Conservation (phyloP, 2,888 invertebrate species). For the Rotaria macrura region DNA sequence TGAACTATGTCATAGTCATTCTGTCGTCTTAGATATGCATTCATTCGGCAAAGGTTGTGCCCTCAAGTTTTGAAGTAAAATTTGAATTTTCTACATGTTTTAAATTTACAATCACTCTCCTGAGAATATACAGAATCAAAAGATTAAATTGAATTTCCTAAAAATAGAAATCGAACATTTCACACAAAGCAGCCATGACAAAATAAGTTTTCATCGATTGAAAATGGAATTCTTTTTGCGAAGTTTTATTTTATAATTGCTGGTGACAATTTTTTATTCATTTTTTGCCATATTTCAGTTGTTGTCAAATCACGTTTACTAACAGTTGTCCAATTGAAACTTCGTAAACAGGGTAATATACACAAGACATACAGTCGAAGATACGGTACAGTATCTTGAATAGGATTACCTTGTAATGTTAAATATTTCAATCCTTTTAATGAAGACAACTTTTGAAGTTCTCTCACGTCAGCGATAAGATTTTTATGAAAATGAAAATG, state of each 20-base stretch:
- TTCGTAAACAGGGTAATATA: neutral
- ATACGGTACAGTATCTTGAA: constrained; percentile 39
- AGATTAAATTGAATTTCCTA: no score
- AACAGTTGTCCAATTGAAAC: neutral
- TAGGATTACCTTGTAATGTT: constrained; percentile 57
- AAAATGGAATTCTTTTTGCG: neutral
- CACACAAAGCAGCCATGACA: no score
- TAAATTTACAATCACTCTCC: no score
- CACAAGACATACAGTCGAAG: neutral
- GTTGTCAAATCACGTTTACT: neutral
- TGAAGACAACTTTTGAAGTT: constrained; percentile 52
- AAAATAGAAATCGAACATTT: no score
- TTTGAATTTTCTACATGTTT: no score
- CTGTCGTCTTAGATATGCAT: no score
- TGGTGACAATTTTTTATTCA: neutral
- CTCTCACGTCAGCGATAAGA: constrained; percentile 53
- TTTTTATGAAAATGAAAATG: constrained; percentile 60
- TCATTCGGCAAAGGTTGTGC: no score
- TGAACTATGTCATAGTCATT: no score
- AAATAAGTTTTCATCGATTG: no score
- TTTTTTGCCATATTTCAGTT: neutral
- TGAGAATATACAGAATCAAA: no score
- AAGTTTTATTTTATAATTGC: neutral
- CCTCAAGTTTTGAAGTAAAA: no score
- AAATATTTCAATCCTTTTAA: constrained; percentile 53